Evolutionary conservation across 2,797 vertebrate genomes (phyloP).

Genomic region (Poeciliopsis presidionis): DNA sequence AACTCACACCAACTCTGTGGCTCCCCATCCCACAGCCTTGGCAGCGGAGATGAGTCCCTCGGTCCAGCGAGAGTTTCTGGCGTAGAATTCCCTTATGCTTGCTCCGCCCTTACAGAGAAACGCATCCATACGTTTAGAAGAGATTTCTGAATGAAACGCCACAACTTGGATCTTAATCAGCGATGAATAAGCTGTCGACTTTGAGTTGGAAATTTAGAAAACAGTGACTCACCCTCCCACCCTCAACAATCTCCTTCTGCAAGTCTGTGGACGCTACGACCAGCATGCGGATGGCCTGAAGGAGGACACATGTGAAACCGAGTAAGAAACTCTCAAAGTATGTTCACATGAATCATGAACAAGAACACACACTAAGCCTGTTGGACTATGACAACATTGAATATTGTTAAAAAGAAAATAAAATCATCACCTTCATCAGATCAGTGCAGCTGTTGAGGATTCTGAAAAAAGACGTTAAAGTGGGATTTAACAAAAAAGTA

Average conservation of each 20-base stretch:
- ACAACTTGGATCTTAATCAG: background rate
- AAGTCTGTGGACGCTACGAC: conserved; percentile 90
- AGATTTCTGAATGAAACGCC: conserved; percentile 26
- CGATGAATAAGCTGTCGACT: conserved; percentile 15
- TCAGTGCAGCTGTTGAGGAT: conserved; percentile 95
- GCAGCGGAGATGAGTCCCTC: conserved; percentile 98
- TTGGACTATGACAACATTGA: background rate
- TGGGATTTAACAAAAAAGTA: background rate
- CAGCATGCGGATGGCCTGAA: conserved; percentile 91
- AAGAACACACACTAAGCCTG: background rate
- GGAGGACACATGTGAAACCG: conserved; percentile 5
- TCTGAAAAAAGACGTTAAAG: conserved; percentile 69
- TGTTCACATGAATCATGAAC: conserved; percentile 4
- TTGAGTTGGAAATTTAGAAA: conserved; percentile 25
- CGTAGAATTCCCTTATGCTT: conserved; percentile 93
- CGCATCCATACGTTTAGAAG: conserved; percentile 24
- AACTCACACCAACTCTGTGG: conserved; percentile 96
- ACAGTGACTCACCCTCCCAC: conserved; percentile 86
- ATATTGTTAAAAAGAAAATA: background rate
- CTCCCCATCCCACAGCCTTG: conserved; percentile 98
- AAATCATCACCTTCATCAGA: conserved; percentile 93
- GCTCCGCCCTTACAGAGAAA: conserved; percentile 87
- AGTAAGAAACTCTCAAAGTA: background rate
- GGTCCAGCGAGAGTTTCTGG: conserved; percentile 97
- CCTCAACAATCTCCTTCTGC: conserved; percentile 96